Evolutionary conservation across 2,888 invertebrate genomes (phyloP), one percentile per base, ranked within the genome.

Genomic region (Acleris laterana): DNA sequence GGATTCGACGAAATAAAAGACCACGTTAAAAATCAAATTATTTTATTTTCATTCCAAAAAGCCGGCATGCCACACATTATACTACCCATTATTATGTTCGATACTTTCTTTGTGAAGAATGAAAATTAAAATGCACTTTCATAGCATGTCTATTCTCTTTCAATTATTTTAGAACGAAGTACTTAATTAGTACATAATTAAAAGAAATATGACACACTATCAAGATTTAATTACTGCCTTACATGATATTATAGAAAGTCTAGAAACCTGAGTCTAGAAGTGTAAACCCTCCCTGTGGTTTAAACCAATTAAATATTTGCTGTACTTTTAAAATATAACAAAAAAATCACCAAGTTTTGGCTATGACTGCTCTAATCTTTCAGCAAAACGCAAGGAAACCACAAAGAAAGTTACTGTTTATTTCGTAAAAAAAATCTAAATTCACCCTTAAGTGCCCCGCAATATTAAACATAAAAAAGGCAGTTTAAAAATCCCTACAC

Each of bases 121-220:
- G 75, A 82, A 84, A 83, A 81, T 80, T 82, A 89, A 91, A 91
- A 90, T 92, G 90, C 92, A 87, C 80, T 78, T 82, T 82, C 72
- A 77, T 81, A 88, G 87, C 83, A 90, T 88, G 85, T 84, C 82
- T 79, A 78, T 84, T 80, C 82, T 84, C 84, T 81, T 85, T 82
- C 77, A 85, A 83, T 82, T 69, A 79, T 74, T 71, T 71, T 74
- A 79, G 77, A 80, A 79, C 87, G 85, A 81, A 81, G 76, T 82
- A 79, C 79, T 22, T 38, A 46, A 53, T 28, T 22, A 63, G 48
- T 63, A 66, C 63, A 84, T 79, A 82, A 82, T 83, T 85, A 83
- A 85, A 86, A 85, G 88, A 87, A 88, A 90, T 92, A 92, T 90
- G 92, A 92, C 92, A 91, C 91, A 88, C 89, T 87, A 89, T 72